Evolutionary conservation across 2,113 vertebrate genomes (phyloP), one percentile per base, ranked within the genome.

Genomic region (Silurus meridionalis): DNA sequence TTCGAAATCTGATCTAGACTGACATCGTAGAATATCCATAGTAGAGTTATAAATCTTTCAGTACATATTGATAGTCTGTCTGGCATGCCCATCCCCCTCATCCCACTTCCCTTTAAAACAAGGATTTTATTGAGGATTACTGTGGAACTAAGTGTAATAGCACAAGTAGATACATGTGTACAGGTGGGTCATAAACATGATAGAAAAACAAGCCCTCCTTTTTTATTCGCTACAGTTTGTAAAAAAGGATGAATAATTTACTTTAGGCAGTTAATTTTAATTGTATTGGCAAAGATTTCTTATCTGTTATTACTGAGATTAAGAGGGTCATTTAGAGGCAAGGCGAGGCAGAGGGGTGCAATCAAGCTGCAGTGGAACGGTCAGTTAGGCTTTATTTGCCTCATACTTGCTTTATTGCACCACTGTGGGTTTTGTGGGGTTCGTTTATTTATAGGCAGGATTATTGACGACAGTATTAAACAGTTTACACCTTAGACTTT

Each of bases 321-420:
- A 86, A 46, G 86, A 25, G 19, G 28, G 48, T 64, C 63, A 25
- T 79, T 48, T 48, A 21, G 55, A 79, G 74, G 50, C 14, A 37
- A 46, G 28, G 15, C 9, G 57, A 52, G 11, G 53, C 53, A 48
- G 3, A 46, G 58, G 37, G 37, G 72, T 86, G 91, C 69, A 77
- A 79, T 82, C 28, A 83, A 5, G 21, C 78, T 58, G 58, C 77
- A 17, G 57, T 63, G 46, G 46, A 83, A 71, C 2, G 0, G 23
- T 85, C 80, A 21, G 46, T 82, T 85, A 50, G 37, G 17, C 64
- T 85, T 80, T 13, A 67, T 86, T 64, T 75, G 81, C 66, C 46
- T 55, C 19, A 28, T 52, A 17, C 50, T 79, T 17, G n/a, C 80
- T 64, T 74, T 66, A 87, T 64, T 71, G 48, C 23, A 14, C 23